Evolutionary conservation across 2,797 vertebrate species (phyloP).

Genomic region (Phoebastria nigripes): DNA sequence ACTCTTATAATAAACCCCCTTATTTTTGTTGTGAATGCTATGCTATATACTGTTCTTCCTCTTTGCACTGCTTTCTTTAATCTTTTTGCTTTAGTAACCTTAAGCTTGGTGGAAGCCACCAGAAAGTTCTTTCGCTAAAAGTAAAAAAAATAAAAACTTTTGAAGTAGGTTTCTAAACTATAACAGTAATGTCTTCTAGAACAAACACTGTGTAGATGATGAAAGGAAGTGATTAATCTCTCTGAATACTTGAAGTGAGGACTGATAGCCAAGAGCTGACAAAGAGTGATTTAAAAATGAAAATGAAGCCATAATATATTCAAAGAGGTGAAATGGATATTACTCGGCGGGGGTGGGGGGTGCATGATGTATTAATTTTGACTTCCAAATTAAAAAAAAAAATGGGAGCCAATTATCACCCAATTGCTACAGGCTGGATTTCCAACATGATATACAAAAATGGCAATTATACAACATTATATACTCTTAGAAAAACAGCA

Average conservation of each 20-base stretch:
- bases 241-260: slow-evolving; percentile 4
- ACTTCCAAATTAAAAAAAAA: not conserved
- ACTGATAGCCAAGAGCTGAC: slow-evolving; percentile 24
- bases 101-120: not conserved
- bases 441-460: not conserved
- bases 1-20: not conserved
- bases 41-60: not conserved
- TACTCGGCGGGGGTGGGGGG: not conserved
- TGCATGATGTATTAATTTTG: not conserved
- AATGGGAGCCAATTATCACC: not conserved
- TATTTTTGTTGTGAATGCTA: not conserved
- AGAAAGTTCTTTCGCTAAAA: not conserved
- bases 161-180: not conserved
- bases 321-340: not conserved
- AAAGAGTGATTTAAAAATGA: slow-evolving; percentile 19
- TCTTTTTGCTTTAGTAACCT: not conserved
- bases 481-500: not conserved
- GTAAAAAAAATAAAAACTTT: not conserved
- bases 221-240: slow-evolving; percentile 20
- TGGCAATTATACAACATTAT: not conserved
- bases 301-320: slow-evolving; percentile 9
- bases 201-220: not conserved
- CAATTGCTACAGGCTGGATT: not conserved
- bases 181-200: not conserved
- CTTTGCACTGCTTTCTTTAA: not conserved